Evolutionary conservation across 1,140 invertebrate species (phyloP).

Genomic region (Drosophila novamexicana): DNA sequence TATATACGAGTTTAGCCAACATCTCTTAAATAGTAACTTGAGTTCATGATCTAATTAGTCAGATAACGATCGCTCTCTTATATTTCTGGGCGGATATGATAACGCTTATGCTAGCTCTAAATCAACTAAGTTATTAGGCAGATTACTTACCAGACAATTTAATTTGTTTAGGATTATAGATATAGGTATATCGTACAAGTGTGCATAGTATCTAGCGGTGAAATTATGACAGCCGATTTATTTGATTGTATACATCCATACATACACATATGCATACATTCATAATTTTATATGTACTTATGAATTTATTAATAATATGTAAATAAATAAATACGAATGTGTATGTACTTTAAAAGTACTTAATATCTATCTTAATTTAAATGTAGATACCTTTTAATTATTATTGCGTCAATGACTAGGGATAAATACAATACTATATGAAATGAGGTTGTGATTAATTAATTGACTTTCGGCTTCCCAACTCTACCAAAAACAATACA

Average conservation of each 20-base stretch:
- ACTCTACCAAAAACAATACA: neutral
- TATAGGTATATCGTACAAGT: neutral
- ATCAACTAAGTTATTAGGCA: conserved; percentile 1
- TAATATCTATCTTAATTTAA: conserved; percentile 12
- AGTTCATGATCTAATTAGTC: conserved; percentile 1
- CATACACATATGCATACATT: conserved; percentile 27
- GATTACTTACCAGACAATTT: neutral
- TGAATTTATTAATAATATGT: conserved; percentile 13
- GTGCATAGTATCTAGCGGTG: neutral
- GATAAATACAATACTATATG: conserved; percentile 12
- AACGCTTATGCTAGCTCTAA: conserved; percentile 4
- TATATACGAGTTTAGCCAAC: neutral
- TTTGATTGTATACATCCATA: conserved; percentile 12
- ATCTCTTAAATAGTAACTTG: neutral
- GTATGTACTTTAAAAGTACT: conserved; percentile 23
- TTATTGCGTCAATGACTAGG: conserved; percentile 8
- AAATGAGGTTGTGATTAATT: conserved; percentile 9
- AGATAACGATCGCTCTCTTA: neutral
- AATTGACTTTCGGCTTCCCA: neutral
- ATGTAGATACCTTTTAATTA: conserved; percentile 7
- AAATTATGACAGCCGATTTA: neutral
- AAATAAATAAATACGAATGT: conserved; percentile 16
- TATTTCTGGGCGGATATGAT: neutral
- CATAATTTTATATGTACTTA: conserved; percentile 17
- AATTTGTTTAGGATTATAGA: neutral